Conservation (phyloP, 2,113 vertebrate species). For the Muntiacus muntjak region DNA sequence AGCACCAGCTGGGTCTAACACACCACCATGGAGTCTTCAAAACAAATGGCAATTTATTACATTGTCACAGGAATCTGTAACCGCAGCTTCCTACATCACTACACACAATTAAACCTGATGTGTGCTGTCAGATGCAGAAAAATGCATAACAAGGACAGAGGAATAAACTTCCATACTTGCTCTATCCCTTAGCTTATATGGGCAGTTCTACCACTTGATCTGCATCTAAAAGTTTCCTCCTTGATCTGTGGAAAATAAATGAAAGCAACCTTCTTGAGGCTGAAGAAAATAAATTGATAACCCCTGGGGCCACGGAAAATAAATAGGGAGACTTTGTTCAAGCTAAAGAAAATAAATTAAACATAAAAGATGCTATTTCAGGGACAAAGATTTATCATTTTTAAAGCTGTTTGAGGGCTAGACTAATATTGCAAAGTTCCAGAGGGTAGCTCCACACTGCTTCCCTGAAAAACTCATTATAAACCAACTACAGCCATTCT, state of each 20-base stretch:
- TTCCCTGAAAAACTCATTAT: conserved; percentile 69
- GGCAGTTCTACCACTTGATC: conserved; percentile 26
- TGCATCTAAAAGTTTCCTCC: conserved; percentile 58
- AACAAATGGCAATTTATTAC: not conserved
- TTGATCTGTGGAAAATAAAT: conserved; percentile 77
- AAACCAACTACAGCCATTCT: conserved; percentile 37
- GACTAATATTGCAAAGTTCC: conserved; percentile 58
- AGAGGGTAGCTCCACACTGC: conserved; percentile 43
- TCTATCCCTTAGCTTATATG: not conserved
- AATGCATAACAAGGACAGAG: not conserved
- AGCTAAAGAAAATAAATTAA: conserved; percentile 82
- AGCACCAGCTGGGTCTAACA: not conserved
- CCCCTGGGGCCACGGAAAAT: conserved; percentile 68
- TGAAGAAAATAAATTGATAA: conserved; percentile 80
- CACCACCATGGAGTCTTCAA: not conserved
- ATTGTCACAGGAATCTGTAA: not conserved
- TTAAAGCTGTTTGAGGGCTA: conserved; percentile 53
- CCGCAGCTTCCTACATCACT: not conserved
- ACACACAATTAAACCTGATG: not conserved
- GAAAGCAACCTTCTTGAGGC: conserved; percentile 75
- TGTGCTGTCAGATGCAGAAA: not conserved
- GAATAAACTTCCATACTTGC: not conserved
- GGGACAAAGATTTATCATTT: conserved; percentile 79
- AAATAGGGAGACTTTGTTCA: conserved; percentile 73
- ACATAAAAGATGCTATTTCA: conserved; percentile 78